A percentile compares a stretch with the other conserved stretches of the same genome.
Evolutionary conservation across 2,797 vertebrate genomes (phyloP).

Genomic region (Leucoraja ocellata): DNA sequence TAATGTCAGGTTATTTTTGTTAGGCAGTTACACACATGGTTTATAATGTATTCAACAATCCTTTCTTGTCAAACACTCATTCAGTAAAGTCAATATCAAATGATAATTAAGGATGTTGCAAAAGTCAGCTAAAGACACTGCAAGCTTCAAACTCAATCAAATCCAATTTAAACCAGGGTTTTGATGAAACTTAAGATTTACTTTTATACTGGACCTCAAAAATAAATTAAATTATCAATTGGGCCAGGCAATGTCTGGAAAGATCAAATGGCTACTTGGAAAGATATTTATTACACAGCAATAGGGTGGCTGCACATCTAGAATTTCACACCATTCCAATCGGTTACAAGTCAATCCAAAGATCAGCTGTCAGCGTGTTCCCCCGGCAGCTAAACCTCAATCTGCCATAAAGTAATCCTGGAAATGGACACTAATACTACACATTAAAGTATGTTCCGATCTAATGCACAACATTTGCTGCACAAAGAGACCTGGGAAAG

Average conservation of each 20-base stretch:
- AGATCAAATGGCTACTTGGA: neutral
- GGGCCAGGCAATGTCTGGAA: neutral
- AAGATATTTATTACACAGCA: neutral
- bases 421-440: neutral
- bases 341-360: neutral
- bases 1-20: neutral
- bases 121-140: too few relatives aligned
- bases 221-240: too few relatives aligned
- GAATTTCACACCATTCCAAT: slow-evolving; percentile 12
- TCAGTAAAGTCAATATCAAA: too few relatives aligned
- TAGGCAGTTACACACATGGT: too few relatives aligned
- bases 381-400: neutral
- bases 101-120: too few relatives aligned
- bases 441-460: neutral
- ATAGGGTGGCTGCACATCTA: neutral
- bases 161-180: too few relatives aligned
- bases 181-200: too few relatives aligned
- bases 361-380: neutral
- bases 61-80: too few relatives aligned
- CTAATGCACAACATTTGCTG: neutral
- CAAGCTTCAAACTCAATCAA: too few relatives aligned
- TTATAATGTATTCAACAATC: too few relatives aligned
- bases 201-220: too few relatives aligned
- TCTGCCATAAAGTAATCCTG: neutral
- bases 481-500: neutral